Evolutionary conservation across 1,140 invertebrate species (phyloP), one percentile per base, ranked within the genome.

Genomic region (Drosophila mayri): DNA sequence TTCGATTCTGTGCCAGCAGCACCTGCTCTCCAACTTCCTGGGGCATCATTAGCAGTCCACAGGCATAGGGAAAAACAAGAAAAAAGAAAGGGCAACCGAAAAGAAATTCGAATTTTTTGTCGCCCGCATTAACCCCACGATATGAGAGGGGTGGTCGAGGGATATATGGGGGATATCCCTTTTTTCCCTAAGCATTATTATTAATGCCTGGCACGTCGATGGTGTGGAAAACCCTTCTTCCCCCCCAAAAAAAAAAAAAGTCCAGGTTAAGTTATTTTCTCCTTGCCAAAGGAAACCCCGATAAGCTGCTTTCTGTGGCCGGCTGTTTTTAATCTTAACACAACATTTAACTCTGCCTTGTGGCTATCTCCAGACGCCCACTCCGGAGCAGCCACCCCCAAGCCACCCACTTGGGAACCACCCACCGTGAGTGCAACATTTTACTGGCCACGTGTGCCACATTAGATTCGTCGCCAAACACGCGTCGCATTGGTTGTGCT

Each of bases 251-350:
- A n/a, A n/a, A 25, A 25, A 7, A 18, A 67, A 68, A 57, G 49
- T 58, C n/a, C 68, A 20, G 65, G 25, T 20, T n/a, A 57, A 70
- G 30, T 44, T 65, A 20, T 59, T 50, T 28, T 5, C 12, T 46
- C 30, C n/a, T 55, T 43, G 32, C 5, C 16, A 14, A 22, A 35
- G 9, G 30, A 78, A 63, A 60, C 60, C 66, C 60, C 74, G 85
- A 85, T 90, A 90, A 88, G 81, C 85, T 66, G 85, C 81, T 83
- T 88, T 75, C 63, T 90, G 85, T 61, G 84, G 83, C 72, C 67
- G 80, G 60, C 85, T 77, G 62, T 67, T 81, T 67, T 88, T 90
- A 90, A 90, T 90, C 85, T 90, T 90, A 90, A 90, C 86, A 90
- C 86, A 90, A 90, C 85, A 90, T 90, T 90, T 85, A 90, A 90